These are phyloP conservation scores for Oligia strigilis DNA, from an alignment of 2,888 invertebrate species.

Conservation along the genomic window DNA sequence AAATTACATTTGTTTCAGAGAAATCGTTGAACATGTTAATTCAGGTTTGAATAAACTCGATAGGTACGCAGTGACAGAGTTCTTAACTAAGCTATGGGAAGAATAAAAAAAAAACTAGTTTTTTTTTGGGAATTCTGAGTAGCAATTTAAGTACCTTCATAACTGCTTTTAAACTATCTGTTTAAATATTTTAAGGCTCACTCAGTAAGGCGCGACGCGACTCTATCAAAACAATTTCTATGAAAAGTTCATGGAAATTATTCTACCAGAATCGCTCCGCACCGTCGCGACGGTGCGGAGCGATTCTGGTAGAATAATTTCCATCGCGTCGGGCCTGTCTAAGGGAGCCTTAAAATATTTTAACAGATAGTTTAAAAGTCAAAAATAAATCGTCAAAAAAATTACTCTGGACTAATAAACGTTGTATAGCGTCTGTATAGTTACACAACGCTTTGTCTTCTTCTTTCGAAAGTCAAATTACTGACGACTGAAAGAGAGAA, in stretches of 20 bases:
- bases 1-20: slow-evolving; percentile 35
- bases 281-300: too few species aligned
- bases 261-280: neutral
- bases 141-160: neutral
- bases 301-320: too few species aligned
- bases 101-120: neutral
- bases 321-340: neutral
- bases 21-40: neutral
- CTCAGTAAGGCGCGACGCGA: too few species aligned
- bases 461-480: too few species aligned
- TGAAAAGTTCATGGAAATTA: neutral
- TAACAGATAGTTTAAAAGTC: neutral
- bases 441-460: too few species aligned
- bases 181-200: neutral
- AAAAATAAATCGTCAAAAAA: neutral
- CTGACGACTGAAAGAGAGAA: too few species aligned
- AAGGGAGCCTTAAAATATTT: neutral
- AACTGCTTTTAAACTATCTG: neutral
- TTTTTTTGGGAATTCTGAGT: neutral
- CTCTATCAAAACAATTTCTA: too few species aligned
- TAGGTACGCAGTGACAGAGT: neutral
- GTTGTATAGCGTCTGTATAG: too few species aligned
- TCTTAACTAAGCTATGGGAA: neutral
- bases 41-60: slow-evolving; percentile 8
- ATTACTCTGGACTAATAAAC: too few species aligned